phyloP scores from a whole-genome alignment of 2,797 vertebrate genomes.

The Euthynnus affinis region DNA sequence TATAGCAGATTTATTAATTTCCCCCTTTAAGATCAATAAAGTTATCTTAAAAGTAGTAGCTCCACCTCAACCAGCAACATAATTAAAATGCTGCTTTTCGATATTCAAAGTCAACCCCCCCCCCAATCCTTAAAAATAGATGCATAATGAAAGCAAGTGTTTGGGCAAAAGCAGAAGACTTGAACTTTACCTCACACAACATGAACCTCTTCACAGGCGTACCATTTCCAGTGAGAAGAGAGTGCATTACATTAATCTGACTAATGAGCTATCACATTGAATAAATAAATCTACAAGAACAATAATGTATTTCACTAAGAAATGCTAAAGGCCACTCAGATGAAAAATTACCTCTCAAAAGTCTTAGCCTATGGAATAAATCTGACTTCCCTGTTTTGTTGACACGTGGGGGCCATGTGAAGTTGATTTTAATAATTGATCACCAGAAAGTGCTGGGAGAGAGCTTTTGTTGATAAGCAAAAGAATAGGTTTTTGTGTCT shows the following conservation, averaged over 20 bases:
- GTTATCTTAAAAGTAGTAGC: not conserved
- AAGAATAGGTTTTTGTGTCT: slow-evolving; percentile 82
- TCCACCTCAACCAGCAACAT: not conserved
- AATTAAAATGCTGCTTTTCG: slow-evolving; percentile 17
- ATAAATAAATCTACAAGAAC: slow-evolving; percentile 89
- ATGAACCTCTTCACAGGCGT: slow-evolving; percentile 63
- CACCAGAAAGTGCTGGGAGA: slow-evolving; percentile 79
- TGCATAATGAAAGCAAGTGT: slow-evolving; percentile 58
- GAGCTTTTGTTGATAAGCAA: slow-evolving; percentile 83
- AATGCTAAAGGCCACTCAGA: slow-evolving; percentile 87
- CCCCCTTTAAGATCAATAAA: not conserved
- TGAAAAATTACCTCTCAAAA: slow-evolving; percentile 88
- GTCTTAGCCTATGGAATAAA: slow-evolving; percentile 85
- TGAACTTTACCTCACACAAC: slow-evolving; percentile 70
- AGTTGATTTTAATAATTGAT: slow-evolving; percentile 91
- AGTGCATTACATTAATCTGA: slow-evolving; percentile 90
- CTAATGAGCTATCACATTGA: slow-evolving; percentile 89
- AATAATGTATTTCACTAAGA: slow-evolving; percentile 91
- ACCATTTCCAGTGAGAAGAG: slow-evolving; percentile 75
- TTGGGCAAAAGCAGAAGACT: slow-evolving; percentile 61
- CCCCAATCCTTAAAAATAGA: slow-evolving; percentile 66
- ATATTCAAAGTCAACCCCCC: not conserved
- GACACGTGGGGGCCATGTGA: slow-evolving; percentile 79
- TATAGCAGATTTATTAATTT: not conserved
- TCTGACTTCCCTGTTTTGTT: slow-evolving; percentile 84